Percentiles rank a stretch among this genome's conserved stretches.
phyloP scores from a whole-genome alignment of 2,888 invertebrate genomes.

The Amphipyra berbera region DNA sequence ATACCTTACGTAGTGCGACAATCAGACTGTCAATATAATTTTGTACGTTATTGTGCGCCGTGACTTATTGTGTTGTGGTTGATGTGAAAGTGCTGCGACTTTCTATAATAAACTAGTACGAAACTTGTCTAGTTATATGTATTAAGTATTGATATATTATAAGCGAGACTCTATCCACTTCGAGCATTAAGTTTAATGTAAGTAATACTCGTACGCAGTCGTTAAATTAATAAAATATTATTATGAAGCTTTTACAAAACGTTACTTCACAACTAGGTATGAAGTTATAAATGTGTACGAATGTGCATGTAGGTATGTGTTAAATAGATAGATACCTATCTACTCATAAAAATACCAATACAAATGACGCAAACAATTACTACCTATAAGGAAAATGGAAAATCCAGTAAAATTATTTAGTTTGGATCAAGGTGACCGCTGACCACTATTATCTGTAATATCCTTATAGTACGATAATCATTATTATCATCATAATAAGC shows the following conservation, averaged over 20 bases:
- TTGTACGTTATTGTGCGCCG: conserved; percentile 49
- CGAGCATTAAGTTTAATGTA: conserved; percentile 40
- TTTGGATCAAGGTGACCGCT: too few species aligned
- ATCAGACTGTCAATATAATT: conserved; percentile 53
- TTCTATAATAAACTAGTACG: conserved; percentile 71
- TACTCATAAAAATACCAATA: not conserved
- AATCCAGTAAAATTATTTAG: not conserved
- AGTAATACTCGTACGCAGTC: conserved; percentile 28
- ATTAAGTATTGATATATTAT: conserved; percentile 53
- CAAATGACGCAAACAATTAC: not conserved
- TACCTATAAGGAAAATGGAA: not conserved
- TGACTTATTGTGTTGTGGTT: conserved; percentile 58
- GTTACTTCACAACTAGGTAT: too few species aligned
- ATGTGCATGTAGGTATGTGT: too few species aligned
- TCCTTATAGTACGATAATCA: too few species aligned
- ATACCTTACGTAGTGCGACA: conserved; percentile 66
- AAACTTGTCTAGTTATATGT: conserved; percentile 55
- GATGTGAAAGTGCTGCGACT: conserved; percentile 76
- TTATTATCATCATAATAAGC: too few species aligned
- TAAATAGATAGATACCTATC: too few species aligned
- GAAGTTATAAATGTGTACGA: too few species aligned
- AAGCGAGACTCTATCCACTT: conserved; percentile 33
- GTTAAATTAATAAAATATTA: not conserved
- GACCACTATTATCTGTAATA: too few species aligned
- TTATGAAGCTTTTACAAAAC: not conserved